Conservation (phyloP, 23 tunicate species). For the Halocynthia roretzi region DNA sequence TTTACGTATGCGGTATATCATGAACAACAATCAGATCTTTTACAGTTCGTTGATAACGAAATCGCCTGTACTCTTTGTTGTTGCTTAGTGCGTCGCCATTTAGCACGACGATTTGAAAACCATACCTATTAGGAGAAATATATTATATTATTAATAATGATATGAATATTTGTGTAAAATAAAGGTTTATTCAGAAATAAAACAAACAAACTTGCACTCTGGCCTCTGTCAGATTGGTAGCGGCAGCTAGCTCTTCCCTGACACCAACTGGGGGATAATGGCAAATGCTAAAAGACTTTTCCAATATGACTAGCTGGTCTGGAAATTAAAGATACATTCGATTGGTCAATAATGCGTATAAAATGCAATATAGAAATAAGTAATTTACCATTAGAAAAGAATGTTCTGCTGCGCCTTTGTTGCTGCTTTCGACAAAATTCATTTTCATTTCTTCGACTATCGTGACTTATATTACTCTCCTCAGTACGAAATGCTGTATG, state of each 20-base stretch:
- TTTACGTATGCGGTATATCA: no score
- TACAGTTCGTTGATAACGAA: no score
- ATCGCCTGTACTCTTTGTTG: no score
- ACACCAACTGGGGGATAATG: slow-evolving; percentile 94
- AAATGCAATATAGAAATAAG: no score
- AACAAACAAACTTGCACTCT: slow-evolving; percentile 57
- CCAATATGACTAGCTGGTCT: slow-evolving; percentile 67
- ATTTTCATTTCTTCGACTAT: no score
- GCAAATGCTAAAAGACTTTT: slow-evolving; percentile 49
- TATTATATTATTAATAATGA: slow-evolving; percentile 1
- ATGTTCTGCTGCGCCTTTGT: no score
- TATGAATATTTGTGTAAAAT: neutral
- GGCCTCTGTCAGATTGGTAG: slow-evolving; percentile 84
- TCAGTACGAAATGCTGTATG: no score
- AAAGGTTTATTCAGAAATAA: neutral
- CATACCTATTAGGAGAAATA: slow-evolving; percentile 54
- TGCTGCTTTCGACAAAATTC: no score
- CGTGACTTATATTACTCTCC: no score
- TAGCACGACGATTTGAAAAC: slow-evolving; percentile 93
- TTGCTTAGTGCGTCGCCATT: slow-evolving; percentile 45
- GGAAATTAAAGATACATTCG: neutral
- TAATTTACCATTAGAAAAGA: no score
- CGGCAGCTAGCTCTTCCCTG: slow-evolving; percentile 68
- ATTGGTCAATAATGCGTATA: no score
- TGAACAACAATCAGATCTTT: no score